Percentiles rank a stretch among this genome's conserved stretches.
Conservation (phyloP, 2,797 vertebrate species). For the Taenioides sp. region DNA sequence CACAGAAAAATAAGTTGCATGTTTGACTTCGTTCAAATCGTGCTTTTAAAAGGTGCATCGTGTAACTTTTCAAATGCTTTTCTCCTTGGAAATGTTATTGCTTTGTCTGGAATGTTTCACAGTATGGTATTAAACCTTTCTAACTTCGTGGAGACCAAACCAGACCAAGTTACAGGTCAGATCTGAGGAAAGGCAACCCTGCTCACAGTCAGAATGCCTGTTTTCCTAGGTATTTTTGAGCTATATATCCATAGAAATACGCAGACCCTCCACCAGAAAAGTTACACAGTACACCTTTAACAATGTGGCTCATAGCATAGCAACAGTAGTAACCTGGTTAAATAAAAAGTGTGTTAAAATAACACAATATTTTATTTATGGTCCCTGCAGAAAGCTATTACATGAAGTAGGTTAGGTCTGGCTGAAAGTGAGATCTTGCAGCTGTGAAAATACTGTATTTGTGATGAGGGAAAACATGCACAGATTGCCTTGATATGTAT, state of each 20-base stretch:
- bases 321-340: slow-evolving; percentile 28
- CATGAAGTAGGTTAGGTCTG: slow-evolving; percentile 32
- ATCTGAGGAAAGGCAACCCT: too few relatives aligned
- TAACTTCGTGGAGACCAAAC: too few relatives aligned
- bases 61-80: too few relatives aligned
- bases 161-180: too few relatives aligned
- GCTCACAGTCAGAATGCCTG: too few relatives aligned
- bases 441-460: not conserved
- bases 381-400: slow-evolving; percentile 40
- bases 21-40: not conserved
- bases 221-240: too few relatives aligned
- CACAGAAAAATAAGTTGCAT: slow-evolving; percentile 24
- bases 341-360: slow-evolving; percentile 42
- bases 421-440: slow-evolving; percentile 3
- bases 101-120: too few relatives aligned
- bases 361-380: slow-evolving; percentile 58
- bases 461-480: not conserved
- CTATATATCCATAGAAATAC: too few relatives aligned
- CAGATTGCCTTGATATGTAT: too few relatives aligned
- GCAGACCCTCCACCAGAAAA: too few relatives aligned
- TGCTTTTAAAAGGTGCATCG: not conserved
- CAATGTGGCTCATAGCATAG: not conserved
- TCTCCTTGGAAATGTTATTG: too few relatives aligned
- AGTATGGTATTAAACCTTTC: too few relatives aligned
- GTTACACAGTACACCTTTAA: not conserved